These are phyloP conservation scores for Artemia sinica DNA, from an alignment of 2,888 invertebrate genomes.

Conservation along the genomic window DNA sequence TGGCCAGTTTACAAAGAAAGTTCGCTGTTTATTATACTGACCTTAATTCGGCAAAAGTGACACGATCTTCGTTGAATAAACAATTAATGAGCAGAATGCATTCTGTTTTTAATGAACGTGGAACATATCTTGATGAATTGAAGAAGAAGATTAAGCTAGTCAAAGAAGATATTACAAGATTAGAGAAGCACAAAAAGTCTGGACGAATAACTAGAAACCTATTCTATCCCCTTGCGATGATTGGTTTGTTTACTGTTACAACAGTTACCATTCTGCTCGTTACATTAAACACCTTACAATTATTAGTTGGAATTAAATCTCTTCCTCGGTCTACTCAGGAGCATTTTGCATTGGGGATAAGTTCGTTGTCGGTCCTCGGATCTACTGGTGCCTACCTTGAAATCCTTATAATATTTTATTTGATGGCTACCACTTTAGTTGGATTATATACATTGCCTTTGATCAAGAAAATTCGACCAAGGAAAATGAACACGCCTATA, in stretches of 20 bases:
- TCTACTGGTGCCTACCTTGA: conserved; percentile 78
- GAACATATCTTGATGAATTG: too few relatives aligned
- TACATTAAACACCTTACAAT: conserved; percentile 72
- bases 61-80: too few relatives aligned
- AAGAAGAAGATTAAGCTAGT: too few relatives aligned
- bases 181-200: conserved; percentile 44
- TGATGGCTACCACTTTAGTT: conserved; percentile 79
- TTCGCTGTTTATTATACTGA: too few relatives aligned
- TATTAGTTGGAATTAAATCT: conserved; percentile 85
- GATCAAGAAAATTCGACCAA: conserved; percentile 55
- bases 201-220: conserved; percentile 72
- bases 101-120: too few relatives aligned
- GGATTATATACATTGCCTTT: conserved; percentile 75
- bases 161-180: too few relatives aligned
- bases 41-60: too few relatives aligned
- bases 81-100: too few relatives aligned
- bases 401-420: conserved; percentile 75
- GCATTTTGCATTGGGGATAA: conserved; percentile 81
- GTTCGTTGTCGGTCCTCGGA: conserved; percentile 80
- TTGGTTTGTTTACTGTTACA: conserved; percentile 65
- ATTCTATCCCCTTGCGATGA: conserved; percentile 79
- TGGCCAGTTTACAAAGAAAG: too few relatives aligned
- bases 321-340: conserved; percentile 56
- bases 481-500: conserved; percentile 63
- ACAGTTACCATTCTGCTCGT: conserved; percentile 79